Evolutionary conservation across 2,113 vertebrate species (phyloP), one percentile per base, ranked within the genome.

Genomic region (Mastomys natalensis): DNA sequence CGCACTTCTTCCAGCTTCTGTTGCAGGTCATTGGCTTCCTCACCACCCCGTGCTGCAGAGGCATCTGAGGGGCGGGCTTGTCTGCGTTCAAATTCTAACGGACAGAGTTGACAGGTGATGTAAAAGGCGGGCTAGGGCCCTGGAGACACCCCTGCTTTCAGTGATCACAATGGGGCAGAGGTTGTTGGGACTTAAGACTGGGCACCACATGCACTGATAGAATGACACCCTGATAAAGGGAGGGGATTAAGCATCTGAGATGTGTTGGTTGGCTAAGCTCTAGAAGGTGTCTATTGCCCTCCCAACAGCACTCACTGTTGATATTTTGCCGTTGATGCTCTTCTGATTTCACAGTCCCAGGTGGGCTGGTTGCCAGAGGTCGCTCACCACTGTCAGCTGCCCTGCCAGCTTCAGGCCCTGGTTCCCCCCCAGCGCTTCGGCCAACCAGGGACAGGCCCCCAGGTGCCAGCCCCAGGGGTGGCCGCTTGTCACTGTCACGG

Each of bases 21-120:
- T 53, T 97, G 98, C 85, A 98, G 97, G 68, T 98, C 98, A 5
- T 16, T 97, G 94, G 98, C 98, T 19, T 99, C 99, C 21, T 98
- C 97, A 0, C 99, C 98, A 1, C 99, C 99, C 13, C 98, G 97
- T 93, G 98, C 98, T 2, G 98, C 98, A 4, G 99, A 98, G 51
- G 99, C 82, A 45, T 99, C 99, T 51, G 99, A 95, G 58, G 99
- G 99, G 4, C 98, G 97, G 37, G 98, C 98, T 43, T 98, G 98
- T 40, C 99, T 98, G 48, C 99, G 99, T 89, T 99, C 99, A 26
- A 99, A 99, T 97, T 99, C 99, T 99, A 92, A 87, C 45, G 68
- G 1, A 40, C 37, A 91, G 40, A 87, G 34, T 51, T 51, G 62
- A 1, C 0, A 2, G 9, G 48, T 80, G 3, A 77, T 93, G 29